Conservation (phyloP, 2,888 invertebrate genomes). For the Chalcis sispes region DNA sequence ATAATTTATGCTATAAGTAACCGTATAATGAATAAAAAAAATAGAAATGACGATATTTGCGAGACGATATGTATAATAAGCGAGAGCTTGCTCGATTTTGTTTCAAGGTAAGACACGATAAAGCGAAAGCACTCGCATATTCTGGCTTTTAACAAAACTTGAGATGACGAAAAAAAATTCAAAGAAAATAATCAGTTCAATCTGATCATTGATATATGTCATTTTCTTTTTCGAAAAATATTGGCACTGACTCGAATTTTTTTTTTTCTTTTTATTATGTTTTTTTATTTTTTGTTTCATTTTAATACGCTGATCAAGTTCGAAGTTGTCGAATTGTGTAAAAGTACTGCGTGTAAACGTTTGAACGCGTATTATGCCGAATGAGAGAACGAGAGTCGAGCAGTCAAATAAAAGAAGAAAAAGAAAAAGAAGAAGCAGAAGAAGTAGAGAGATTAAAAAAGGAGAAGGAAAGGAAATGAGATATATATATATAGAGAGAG, state of each 20-base stretch:
- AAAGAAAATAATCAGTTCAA: not conserved
- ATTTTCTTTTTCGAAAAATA: conserved; percentile 10
- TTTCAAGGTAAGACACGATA: too few relatives aligned
- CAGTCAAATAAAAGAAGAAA: not conserved
- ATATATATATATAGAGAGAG: not conserved
- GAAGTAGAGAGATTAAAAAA: not conserved
- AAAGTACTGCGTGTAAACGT: conserved; percentile 9
- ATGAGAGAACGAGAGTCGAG: not conserved
- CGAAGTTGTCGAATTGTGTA: conserved; percentile 14
- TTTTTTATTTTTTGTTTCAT: conserved; percentile 12
- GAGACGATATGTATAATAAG: not conserved
- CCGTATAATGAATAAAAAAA: not conserved
- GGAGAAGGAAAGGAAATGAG: not conserved
- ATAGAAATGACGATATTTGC: too few relatives aligned
- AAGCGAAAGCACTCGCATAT: not conserved
- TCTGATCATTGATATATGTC: not conserved
- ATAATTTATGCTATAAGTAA: conserved; percentile 29
- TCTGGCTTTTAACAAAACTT: not conserved
- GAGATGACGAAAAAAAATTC: not conserved
- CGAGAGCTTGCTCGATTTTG: not conserved
- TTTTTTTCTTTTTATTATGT: not conserved
- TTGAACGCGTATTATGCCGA: not conserved
- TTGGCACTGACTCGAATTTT: conserved; percentile 40
- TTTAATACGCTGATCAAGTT: not conserved
- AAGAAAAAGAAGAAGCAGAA: not conserved